Evolutionary conservation across 2,113 vertebrate genomes (phyloP), one percentile per base, ranked within the genome.

Genomic region (Toxostoma redivivum): DNA sequence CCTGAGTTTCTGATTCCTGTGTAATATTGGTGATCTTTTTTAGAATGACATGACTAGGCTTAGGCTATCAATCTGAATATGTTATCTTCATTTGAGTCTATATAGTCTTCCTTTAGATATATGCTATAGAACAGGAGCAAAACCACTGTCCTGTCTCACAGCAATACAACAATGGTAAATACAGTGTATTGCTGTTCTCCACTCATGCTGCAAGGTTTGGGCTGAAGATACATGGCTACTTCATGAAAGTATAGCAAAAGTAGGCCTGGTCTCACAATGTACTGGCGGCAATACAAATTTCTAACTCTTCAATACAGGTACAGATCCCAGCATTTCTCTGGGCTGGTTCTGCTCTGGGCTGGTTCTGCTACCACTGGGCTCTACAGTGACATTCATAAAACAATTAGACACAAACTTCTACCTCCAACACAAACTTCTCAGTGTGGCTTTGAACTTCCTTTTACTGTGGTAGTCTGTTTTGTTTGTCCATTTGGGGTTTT

Each of bases 131-230:
- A 64, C 0, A 2, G 16, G 31, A 67, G 17, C 1, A 69, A 53
- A 70, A 30, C 30, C 11, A 33, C 17, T 54, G 5, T 65, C 54
- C 20, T 37, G 4, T 42, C 47, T 91, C 60, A 50, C 7, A 73
- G 11, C 35, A 78, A 24, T 35, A 35, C 6, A 48, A 0, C 38
- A 40, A 54, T 31, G 17, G 9, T 50, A 44, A 84, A 58, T 7
- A 9, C 11, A 60, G 25, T 16, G 70, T 17, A 10, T 1, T 48
- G 23, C 35, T 23, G 18, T 38, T 86, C 37, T 80, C 17, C n/a
- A 62, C 33, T 21, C 33, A 42, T 54, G n/a, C 9, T 44, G 10
- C 27, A 48, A 8, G 0, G 0, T 40, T 48, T 12, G 18, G 22
- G 19, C 13, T 61, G 30, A 76, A 66, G 51, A 35, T 1, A 33